Evolutionary conservation across 37 sponge, comb jelly and placozoan genomes (phyloP).

Genomic region (Lycopodina hypogea): DNA sequence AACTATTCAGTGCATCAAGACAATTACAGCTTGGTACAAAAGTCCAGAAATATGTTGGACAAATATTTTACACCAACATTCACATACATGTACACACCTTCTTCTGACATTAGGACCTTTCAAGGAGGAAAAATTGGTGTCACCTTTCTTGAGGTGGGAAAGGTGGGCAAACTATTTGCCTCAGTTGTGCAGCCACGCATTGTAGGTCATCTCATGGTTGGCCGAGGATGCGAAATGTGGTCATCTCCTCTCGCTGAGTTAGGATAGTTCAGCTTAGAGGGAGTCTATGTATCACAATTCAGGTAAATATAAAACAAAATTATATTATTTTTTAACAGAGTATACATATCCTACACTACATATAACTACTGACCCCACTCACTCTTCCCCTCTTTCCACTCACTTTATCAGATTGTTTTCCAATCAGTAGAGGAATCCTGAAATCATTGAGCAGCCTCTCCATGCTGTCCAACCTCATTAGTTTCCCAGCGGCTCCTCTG

Average conservation of each 20-base stretch:
- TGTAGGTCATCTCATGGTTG: background rate
- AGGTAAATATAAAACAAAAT: background rate
- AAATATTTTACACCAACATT: background rate
- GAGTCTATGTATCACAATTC: background rate
- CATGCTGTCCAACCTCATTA: constrained; percentile 45
- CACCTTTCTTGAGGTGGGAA: background rate
- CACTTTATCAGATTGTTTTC: background rate
- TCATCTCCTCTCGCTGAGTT: too few relatives aligned
- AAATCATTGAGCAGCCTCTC: constrained; percentile 57
- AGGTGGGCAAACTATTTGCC: background rate
- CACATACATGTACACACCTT: constrained; percentile 14
- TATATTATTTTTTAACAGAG: background rate
- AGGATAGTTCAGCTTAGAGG: background rate
- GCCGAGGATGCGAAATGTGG: background rate
- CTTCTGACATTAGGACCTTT: constrained; percentile 11
- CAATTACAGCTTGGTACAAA: too few relatives aligned
- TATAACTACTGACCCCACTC: background rate
- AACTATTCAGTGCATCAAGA: too few relatives aligned
- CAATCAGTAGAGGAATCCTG: constrained; percentile 54
- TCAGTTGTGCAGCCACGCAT: background rate
- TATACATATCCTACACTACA: background rate
- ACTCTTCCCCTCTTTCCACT: background rate
- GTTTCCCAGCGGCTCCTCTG: constrained; percentile 60
- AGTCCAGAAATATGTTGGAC: too few relatives aligned
- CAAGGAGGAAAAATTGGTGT: background rate